Percentiles rank a stretch among this genome's conserved stretches.
These are phyloP conservation scores for Gryllus longicercus DNA, from an alignment of 2,888 invertebrate species.

Conservation along the genomic window DNA sequence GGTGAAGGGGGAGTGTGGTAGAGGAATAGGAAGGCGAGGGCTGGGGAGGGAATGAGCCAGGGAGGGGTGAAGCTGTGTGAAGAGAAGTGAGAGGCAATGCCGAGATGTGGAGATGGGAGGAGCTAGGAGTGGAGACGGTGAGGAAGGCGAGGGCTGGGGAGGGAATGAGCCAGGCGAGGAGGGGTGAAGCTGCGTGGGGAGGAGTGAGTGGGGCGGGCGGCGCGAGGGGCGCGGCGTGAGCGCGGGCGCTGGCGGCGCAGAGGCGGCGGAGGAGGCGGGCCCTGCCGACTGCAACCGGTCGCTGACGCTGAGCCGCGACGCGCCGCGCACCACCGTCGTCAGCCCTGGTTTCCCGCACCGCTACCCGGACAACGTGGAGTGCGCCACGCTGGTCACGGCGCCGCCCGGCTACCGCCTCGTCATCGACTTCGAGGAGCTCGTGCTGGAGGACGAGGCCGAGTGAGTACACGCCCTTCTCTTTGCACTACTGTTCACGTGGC, in stretches of 20 bases:
- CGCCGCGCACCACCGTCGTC: slow-evolving; percentile 64
- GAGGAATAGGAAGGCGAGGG: too few species aligned
- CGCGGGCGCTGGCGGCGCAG: slow-evolving; percentile 41
- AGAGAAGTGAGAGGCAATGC: neutral
- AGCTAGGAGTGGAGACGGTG: too few species aligned
- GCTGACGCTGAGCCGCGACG: slow-evolving; percentile 60
- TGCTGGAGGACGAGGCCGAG: slow-evolving; percentile 74
- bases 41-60: too few species aligned
- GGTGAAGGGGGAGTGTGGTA: too few species aligned
- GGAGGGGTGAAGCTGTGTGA: too few species aligned
- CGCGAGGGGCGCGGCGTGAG: neutral
- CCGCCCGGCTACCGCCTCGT: slow-evolving; percentile 67
- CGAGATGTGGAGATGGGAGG: too few species aligned
- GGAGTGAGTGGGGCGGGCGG: neutral
- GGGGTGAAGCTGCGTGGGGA: too few species aligned
- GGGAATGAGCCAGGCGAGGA: too few species aligned
- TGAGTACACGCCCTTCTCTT: slow-evolving; percentile 49
- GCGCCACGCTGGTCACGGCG: slow-evolving; percentile 66
- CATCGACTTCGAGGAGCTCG: slow-evolving; percentile 71
- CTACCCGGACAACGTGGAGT: slow-evolving; percentile 73
- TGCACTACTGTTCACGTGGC: too few species aligned
- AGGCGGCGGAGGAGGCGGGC: slow-evolving; percentile 50
- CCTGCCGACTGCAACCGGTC: slow-evolving; percentile 65
- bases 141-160: too few species aligned
- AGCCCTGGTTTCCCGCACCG: slow-evolving; percentile 78